phyloP scores from a whole-genome alignment of 92 coral and sea anemone species.

The Diadumene lineata region DNA sequence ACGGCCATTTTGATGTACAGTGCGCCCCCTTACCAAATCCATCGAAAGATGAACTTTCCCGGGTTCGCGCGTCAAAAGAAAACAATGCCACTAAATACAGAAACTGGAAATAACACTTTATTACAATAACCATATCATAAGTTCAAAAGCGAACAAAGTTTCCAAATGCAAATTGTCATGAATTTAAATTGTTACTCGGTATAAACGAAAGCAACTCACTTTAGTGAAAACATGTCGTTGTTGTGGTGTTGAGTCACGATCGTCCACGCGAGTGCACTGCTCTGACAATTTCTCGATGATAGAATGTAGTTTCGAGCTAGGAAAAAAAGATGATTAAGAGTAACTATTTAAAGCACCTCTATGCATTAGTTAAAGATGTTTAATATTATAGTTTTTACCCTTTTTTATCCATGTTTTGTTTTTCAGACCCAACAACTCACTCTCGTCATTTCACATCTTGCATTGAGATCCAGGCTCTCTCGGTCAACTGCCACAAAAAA shows the following conservation, averaged over 20 bases:
- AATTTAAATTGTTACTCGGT: neutral
- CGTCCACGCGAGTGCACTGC: slow-evolving; percentile 51
- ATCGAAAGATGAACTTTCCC: neutral
- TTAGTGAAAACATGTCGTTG: neutral
- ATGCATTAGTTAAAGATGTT: neutral
- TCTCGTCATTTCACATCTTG: too few species aligned
- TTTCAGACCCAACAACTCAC: too few species aligned
- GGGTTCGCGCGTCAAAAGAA: neutral
- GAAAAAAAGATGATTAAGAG: neutral
- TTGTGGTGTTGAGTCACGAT: neutral
- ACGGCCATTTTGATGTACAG: slow-evolving; percentile 2
- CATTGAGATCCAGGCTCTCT: too few species aligned
- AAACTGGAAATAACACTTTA: neutral
- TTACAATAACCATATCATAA: neutral
- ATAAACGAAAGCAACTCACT: neutral
- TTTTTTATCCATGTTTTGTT: neutral
- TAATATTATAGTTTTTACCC: neutral
- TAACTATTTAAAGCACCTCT: neutral
- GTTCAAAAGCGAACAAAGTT: neutral
- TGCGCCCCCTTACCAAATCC: neutral
- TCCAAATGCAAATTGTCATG: neutral
- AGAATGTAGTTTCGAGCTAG: slow-evolving; percentile 72
- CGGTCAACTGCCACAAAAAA: too few species aligned
- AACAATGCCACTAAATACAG: neutral
- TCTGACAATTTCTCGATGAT: slow-evolving; percentile 83